Base-by-base conservation (phyloP, 2,888 invertebrate species). In the Suillia variegata region DNA sequence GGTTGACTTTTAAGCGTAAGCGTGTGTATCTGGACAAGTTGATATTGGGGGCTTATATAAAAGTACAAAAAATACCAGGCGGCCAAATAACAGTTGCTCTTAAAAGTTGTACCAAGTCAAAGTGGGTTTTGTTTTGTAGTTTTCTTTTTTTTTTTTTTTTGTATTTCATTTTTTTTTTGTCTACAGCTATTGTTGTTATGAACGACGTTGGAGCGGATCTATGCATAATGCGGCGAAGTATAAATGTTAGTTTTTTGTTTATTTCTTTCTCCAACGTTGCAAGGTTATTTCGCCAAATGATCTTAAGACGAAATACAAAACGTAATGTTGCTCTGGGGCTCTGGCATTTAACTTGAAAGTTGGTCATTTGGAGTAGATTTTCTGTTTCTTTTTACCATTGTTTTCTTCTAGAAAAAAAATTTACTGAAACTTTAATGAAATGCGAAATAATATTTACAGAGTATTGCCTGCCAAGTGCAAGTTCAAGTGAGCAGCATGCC, bases 271-370 rank as follows among this genome's bases (percentile, higher is more conserved):
- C 17, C 24, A 51, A 31, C 31, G 13, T 31, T 31, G 50, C 50
- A 51, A 51, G 50, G 50, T 51, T 51, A 51, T 51, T 51, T 51
- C 50, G 31, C 24, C 50, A 26, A 24, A 51, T 17, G 31, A 4
- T 49, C 22, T n/a, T n/a, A n/a, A n/a, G n/a, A n/a, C n/a, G n/a
- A n/a, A n/a, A n/a, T n/a, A n/a, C n/a, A n/a, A n/a, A n/a, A n/a
- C n/a, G n/a, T n/a, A n/a, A n/a, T n/a, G n/a, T n/a, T n/a, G n/a
- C n/a, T n/a, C n/a, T n/a, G n/a, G n/a, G n/a, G n/a, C n/a, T n/a
- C n/a, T n/a, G n/a, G n/a, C n/a, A n/a, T n/a, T n/a, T n/a, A n/a
- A n/a, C n/a, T n/a, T n/a, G n/a, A 13, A 21, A 20, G 17, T 49
- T n/a, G n/a, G 20, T 49, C 22, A 49, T 49, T 49, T 49, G 2